Percentiles rank a stretch among this genome's conserved stretches.
phyloP scores from a whole-genome alignment of 2,113 vertebrate genomes.

The Festucalex cinctus region DNA sequence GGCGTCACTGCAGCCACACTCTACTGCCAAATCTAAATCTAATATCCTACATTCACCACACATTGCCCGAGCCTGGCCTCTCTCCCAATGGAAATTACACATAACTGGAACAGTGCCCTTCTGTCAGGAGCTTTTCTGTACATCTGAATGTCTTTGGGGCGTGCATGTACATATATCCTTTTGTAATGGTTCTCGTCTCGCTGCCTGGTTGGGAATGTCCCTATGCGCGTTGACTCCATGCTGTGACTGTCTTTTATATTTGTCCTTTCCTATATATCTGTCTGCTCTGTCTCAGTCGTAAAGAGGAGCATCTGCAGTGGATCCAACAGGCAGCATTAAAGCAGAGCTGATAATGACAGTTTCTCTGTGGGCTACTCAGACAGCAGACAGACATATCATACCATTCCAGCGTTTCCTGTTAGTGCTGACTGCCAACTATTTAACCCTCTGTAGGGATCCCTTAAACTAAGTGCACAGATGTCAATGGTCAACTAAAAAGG shows the following conservation, averaged over 20 bases:
- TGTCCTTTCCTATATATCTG: slow-evolving; percentile 8
- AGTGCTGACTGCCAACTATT: slow-evolving; percentile 66
- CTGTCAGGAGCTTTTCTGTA: slow-evolving; percentile 34
- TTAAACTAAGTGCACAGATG: not conserved
- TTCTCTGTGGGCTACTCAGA: slow-evolving; percentile 59
- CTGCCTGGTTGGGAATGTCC: slow-evolving; percentile 36
- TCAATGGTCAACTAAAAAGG: not conserved
- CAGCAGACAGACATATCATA: slow-evolving; percentile 71
- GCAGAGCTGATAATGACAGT: slow-evolving; percentile 65
- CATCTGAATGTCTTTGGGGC: slow-evolving; percentile 22
- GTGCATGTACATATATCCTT: slow-evolving; percentile 23
- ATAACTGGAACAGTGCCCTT: slow-evolving; percentile 55
- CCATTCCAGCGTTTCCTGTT: slow-evolving; percentile 71
- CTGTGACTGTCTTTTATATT: slow-evolving; percentile 17
- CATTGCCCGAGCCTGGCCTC: slow-evolving; percentile 46
- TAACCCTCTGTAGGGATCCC: slow-evolving; percentile 66
- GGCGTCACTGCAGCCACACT: slow-evolving; percentile 55
- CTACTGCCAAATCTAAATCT: slow-evolving; percentile 64
- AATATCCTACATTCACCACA: slow-evolving; percentile 66
- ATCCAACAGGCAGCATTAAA: slow-evolving; percentile 53
- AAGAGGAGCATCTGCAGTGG: slow-evolving; percentile 63
- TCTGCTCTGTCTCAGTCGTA: slow-evolving; percentile 26
- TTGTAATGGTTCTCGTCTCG: slow-evolving; percentile 44
- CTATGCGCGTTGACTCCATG: slow-evolving; percentile 27
- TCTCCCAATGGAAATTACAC: slow-evolving; percentile 62